Evolutionary conservation across 2,113 vertebrate genomes (phyloP), one percentile per base, ranked within the genome.

Genomic region (Baryphthengus martii): DNA sequence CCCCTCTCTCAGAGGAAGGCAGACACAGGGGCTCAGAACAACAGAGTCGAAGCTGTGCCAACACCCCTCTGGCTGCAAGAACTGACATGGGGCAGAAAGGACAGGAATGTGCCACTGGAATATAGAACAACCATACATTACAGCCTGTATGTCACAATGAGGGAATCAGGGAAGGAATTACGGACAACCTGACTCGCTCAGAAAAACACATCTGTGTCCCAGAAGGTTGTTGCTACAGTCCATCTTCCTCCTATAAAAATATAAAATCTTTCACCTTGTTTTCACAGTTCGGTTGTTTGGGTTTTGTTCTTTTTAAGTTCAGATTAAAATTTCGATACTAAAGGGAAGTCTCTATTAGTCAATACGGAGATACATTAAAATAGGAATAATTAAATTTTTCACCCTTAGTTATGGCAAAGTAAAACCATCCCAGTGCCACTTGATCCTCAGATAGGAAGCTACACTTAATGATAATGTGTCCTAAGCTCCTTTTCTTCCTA

Each of bases 101-200:
- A 21, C 42, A 35, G 37, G 31, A 39, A 9, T 2, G 19, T 17
- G 42, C 56, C 1, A 0, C 58, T 56, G 67, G n/a, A 40, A 8
- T 55, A 39, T 1, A 19, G n/a, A 10, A 49, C 63, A 61, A 23
- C 33, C 20, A 9, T 14, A 40, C 7, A 0, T 25, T 3, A 17
- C 37, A 66, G 49, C 21, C 66, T 1, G 0, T 0, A 11, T 0
- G 0, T n/a, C 62, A 61, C 63, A 28, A 4, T 0, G 5, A 56
- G 47, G 73, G 40, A 2, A 44, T 4, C 31, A 7, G 28, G 3
- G 3, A 6, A 18, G 29, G 24, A 35, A 33, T 7, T 6, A 11
- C 4, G 5, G 55, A 42, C n/a, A 37, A 6, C 19, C 15, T 3
- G 0, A 20, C 40, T 70, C 50, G 58, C 85, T 59, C 88, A 50